These are phyloP conservation scores for Origma solitaria DNA, from an alignment of 2,113 vertebrate genomes.

Conservation along the genomic window DNA sequence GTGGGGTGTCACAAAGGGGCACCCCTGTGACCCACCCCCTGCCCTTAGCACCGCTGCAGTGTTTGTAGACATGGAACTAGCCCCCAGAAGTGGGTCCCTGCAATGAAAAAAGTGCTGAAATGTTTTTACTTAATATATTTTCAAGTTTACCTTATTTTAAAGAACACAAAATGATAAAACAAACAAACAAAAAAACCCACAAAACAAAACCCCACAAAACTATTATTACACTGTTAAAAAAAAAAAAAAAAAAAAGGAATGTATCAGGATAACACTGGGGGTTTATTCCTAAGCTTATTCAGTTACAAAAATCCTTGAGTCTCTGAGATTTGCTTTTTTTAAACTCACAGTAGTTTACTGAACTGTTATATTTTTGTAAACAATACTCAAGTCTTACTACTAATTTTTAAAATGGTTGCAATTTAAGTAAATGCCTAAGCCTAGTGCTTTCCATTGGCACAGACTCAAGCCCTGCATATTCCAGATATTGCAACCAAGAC, in stretches of 20 bases:
- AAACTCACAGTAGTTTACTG: neutral
- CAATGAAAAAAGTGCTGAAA: neutral
- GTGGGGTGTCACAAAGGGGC: neutral
- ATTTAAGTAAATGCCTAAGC: neutral
- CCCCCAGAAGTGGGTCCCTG: fast-evolving
- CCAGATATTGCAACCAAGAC: neutral
- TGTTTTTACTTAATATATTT: neutral
- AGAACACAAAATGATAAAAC: neutral
- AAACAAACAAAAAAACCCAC: neutral
- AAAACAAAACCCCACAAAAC: neutral
- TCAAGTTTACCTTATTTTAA: neutral
- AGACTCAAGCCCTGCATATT: neutral
- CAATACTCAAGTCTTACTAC: neutral
- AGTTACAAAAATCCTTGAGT: neutral
- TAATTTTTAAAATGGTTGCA: neutral
- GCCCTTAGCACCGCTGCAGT: neutral
- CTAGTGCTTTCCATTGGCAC: neutral
- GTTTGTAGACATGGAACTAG: neutral
- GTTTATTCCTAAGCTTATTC: neutral
- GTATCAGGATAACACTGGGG: neutral
- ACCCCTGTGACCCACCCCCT: neutral
- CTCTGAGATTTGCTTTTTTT: neutral
- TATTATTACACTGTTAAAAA: neutral
- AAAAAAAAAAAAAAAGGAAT: neutral
- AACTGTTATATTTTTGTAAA: neutral